Base-by-base conservation (phyloP, 2,797 vertebrate species). In the Acrossocheilus wenchowensis region DNA sequence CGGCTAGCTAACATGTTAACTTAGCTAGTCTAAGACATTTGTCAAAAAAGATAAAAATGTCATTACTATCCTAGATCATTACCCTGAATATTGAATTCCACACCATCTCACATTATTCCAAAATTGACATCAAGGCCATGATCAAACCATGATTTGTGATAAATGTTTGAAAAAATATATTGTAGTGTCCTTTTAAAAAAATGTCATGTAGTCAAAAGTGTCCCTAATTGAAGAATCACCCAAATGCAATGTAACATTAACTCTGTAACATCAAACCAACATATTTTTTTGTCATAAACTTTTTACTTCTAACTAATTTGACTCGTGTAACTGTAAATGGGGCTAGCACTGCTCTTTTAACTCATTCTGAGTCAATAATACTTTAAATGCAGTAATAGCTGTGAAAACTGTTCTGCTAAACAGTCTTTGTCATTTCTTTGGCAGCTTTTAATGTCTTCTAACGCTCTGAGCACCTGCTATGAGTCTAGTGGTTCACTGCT, bases 361-460 rank as follows among this genome's bases (percentile, higher is more conserved):
- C 12, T 45, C 0, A 80, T 43, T 64, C 64, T 41, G 23, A 30
- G 39, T 45, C 8, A 21, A 19, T 43, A 64, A 30, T 30, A 41
- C 11, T 57, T 6, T 43, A 41, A 62, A 30, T 26, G n/a, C 72
- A 26, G 30, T 36, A 36, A 68, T 19, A 8, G 10, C 34, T 78
- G 3, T 57, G 30, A 34, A 52, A 36, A 17, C 10, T 23, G n/a
- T 81, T 52, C 21, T 81, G 21, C 45, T 73, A 8, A 39, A 68
- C 14, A 17, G 2, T 81, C 6, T 68, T 81, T 5, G 1, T 83
- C 23, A 26, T 82, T 50, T 86, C 62, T 57, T 54, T 89, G 41
- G 15, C 89, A 99, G 98, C 97, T 99, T 92, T 94, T 99, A 93
- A 97, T 98, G 97, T 94, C 95, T 90, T 95, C 97, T 90, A 96